These are phyloP conservation scores for Myotis brandtii DNA, from an alignment of 2,113 vertebrate genomes.

Conservation along the genomic window DNA sequence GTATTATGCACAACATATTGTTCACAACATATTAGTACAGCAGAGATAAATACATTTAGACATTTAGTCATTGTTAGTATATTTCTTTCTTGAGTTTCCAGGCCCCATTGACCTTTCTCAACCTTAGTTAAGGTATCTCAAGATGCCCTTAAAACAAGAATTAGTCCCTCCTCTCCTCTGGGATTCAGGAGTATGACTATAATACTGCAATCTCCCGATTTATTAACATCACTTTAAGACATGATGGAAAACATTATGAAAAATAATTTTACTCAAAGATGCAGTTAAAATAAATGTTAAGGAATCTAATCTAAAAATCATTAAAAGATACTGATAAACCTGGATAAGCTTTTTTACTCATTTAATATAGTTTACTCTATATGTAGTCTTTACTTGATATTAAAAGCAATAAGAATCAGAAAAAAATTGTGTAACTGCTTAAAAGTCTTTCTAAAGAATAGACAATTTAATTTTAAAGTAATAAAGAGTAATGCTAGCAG, in stretches of 20 bases:
- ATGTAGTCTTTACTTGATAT: not conserved
- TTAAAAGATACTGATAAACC: not conserved
- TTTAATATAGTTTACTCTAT: conserved; percentile 25
- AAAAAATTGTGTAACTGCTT: conserved; percentile 66
- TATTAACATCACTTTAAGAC: conserved; percentile 2
- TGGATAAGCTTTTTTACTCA: not conserved
- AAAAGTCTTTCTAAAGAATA: conserved; percentile 45
- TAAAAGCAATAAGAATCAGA: conserved; percentile 32
- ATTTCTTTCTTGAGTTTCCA: conserved; percentile 59
- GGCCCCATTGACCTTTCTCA: not conserved
- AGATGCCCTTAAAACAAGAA: not conserved
- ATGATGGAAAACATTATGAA: conserved; percentile 7
- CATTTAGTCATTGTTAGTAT: conserved; percentile 36
- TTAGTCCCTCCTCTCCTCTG: not conserved
- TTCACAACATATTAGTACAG: conserved; percentile 51
- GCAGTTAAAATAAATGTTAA: conserved; percentile 26
- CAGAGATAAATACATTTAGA: conserved; percentile 58
- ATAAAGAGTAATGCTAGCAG: conserved; percentile 42
- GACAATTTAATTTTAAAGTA: conserved; percentile 64
- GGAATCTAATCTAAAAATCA: not conserved
- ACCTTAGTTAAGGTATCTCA: conserved; percentile 20
- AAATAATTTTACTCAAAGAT: conserved; percentile 28
- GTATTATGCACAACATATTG: conserved; percentile 29
- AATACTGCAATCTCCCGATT: conserved; percentile 48
- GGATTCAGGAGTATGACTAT: not conserved